A percentile compares a stretch with the other conserved stretches of the same genome.
phyloP scores from a whole-genome alignment of 2,888 invertebrate genomes.

The Oeneis ivallda region DNA sequence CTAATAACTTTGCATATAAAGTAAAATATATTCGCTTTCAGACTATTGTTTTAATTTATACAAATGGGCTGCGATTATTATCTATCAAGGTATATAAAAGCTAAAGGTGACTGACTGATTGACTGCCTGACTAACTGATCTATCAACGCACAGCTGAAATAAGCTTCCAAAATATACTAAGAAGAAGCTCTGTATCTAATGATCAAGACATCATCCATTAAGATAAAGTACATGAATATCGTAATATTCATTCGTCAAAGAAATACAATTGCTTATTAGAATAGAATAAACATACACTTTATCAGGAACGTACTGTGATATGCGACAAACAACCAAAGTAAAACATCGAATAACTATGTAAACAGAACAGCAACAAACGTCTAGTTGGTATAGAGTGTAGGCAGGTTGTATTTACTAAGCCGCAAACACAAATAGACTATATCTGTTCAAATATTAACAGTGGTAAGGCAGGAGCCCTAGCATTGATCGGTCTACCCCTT shows the following conservation, averaged over 20 bases:
- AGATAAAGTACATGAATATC: not conserved
- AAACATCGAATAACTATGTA: constrained; percentile 7
- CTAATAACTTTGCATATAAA: not conserved
- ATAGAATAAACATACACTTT: not conserved
- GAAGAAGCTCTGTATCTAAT: not conserved
- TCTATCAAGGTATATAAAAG: too few species aligned
- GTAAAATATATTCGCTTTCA: not conserved
- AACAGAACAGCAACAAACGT: not conserved
- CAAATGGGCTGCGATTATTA: not conserved
- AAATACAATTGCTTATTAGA: not conserved
- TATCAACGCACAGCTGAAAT: too few species aligned
- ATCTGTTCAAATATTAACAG: constrained; percentile 37
- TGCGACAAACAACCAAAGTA: not conserved
- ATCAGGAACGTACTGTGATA: not conserved
- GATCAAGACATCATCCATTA: not conserved
- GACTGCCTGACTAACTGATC: too few species aligned
- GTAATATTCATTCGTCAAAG: not conserved
- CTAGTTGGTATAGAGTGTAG: not conserved
- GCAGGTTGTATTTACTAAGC: constrained; percentile 27
- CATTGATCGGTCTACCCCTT: constrained; percentile 45
- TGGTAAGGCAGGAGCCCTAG: constrained; percentile 28
- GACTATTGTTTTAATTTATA: not conserved
- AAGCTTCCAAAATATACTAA: not conserved
- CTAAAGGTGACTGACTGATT: too few species aligned
- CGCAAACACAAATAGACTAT: constrained; percentile 34